phyloP scores from a whole-genome alignment of 2,113 vertebrate genomes.

The Dasyprocta punctata region DNA sequence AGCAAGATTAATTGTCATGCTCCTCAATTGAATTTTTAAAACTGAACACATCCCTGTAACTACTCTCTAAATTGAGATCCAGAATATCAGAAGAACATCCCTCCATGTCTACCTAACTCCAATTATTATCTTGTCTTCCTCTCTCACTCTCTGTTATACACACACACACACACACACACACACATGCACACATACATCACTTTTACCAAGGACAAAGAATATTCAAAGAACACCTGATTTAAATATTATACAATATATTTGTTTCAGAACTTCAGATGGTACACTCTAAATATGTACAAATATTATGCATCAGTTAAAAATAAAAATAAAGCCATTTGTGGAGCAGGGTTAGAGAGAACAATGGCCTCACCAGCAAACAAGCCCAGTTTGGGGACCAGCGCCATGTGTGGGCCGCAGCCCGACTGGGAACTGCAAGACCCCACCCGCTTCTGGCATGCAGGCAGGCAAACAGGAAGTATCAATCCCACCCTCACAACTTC shows the following conservation, averaged over 20 bases:
- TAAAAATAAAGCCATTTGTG: no score
- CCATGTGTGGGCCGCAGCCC: no score
- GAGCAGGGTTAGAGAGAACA: no score
- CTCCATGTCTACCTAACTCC: background rate
- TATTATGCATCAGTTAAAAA: background rate
- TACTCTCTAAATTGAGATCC: background rate
- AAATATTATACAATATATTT: background rate
- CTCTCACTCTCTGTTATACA: background rate
- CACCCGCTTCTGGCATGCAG: no score
- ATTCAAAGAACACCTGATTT: background rate
- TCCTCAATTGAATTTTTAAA: background rate
- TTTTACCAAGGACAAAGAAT: conserved; percentile 25
- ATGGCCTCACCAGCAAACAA: no score
- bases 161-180: background rate
- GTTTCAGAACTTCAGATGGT: background rate
- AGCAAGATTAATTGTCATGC: background rate
- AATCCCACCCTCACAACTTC: no score
- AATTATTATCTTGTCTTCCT: background rate
- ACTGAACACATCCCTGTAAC: background rate
- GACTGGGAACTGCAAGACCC: no score
- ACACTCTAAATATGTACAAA: background rate
- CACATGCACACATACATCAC: background rate
- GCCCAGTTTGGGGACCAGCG: no score
- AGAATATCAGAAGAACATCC: background rate
- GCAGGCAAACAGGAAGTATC: no score